Evolutionary conservation across 2,113 vertebrate species (phyloP).

Genomic region (Epinephelus lanceolatus): DNA sequence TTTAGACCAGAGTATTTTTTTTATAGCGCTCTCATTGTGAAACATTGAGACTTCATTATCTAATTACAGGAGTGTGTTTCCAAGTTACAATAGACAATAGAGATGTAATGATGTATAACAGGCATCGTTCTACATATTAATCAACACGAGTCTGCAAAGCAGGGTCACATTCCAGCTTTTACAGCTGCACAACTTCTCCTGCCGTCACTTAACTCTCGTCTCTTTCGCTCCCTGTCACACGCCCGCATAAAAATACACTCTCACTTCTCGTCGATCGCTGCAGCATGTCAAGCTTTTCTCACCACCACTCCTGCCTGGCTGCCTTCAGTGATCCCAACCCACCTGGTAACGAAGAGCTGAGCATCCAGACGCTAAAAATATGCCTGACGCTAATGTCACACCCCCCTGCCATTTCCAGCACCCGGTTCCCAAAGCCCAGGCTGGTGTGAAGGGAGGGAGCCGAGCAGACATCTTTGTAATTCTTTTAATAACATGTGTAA

Average conservation of each 20-base stretch:
- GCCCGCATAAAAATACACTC: conserved; percentile 2
- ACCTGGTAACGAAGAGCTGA: conserved; percentile 68
- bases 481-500: conserved; percentile 85
- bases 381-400: conserved; percentile 66
- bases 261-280: conserved; percentile 17
- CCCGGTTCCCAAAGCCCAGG: conserved; percentile 69
- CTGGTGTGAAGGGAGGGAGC: conserved; percentile 70
- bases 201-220: conserved; percentile 1
- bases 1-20: conserved; percentile 50
- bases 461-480: conserved; percentile 82
- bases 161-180: conserved; percentile 42
- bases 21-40: conserved; percentile 50
- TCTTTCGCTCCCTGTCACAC: conserved; percentile 26
- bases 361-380: conserved; percentile 76
- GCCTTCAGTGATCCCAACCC: conserved; percentile 61
- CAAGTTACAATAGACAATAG: conserved; percentile 63
- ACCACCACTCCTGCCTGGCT: conserved; percentile 38
- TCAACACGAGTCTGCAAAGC: conserved; percentile 62
- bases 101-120: conserved; percentile 71
- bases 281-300: conserved; percentile 59
- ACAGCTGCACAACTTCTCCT: conserved; percentile 28
- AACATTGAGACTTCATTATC: conserved; percentile 70
- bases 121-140: conserved; percentile 62
- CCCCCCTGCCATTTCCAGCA: conserved; percentile 74
- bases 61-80: conserved; percentile 75